These are phyloP conservation scores for Stictonetta naevosa DNA, from an alignment of 2,113 vertebrate species.

Conservation along the genomic window DNA sequence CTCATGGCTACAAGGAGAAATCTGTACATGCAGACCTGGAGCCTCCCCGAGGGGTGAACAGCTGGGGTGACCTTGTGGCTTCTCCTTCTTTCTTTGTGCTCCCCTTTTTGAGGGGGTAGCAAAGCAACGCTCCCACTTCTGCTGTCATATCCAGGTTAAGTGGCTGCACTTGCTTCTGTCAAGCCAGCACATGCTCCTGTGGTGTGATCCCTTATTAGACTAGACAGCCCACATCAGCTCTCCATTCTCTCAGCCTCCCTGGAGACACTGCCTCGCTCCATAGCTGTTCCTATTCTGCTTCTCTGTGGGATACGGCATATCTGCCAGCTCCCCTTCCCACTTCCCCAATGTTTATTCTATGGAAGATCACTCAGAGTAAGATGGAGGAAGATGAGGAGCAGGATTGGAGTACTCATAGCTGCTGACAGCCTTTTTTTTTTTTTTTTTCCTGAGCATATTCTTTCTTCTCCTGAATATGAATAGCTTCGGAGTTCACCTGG, in stretches of 20 bases:
- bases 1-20: background rate
- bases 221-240: slow-evolving; percentile 81
- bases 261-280: slow-evolving; percentile 40
- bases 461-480: background rate
- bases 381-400: background rate
- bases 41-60: background rate
- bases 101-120: background rate
- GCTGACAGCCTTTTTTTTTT: background rate
- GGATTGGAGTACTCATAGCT: background rate
- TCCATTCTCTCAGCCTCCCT: slow-evolving; percentile 55
- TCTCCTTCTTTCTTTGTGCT: background rate
- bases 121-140: slow-evolving; percentile 33
- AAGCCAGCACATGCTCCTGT: slow-evolving; percentile 66
- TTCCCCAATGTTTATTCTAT: background rate
- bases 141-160: slow-evolving; percentile 69
- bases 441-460: background rate
- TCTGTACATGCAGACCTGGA: background rate
- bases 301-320: slow-evolving; percentile 47
- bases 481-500: background rate
- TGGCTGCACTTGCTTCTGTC: slow-evolving; percentile 74
- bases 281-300: slow-evolving; percentile 61
- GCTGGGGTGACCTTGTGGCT: background rate
- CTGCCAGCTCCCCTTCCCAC: slow-evolving; percentile 28
- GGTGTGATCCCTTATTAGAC: slow-evolving; percentile 84
- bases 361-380: background rate